phyloP scores from a whole-genome alignment of 2,888 invertebrate genomes.

The Acleris laterana region DNA sequence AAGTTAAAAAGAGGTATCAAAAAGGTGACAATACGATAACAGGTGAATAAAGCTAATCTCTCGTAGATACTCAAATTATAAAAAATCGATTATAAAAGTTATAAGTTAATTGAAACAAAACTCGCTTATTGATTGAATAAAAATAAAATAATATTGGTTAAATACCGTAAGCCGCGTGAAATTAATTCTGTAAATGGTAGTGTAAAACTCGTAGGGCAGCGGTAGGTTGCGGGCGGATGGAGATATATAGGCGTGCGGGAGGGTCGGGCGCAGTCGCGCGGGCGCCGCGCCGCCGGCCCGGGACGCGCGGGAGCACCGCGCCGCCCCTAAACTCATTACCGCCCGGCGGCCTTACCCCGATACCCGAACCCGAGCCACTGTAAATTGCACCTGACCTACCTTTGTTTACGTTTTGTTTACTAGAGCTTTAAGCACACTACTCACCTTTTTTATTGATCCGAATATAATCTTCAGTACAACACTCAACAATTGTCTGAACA shows the following conservation, averaged over 20 bases:
- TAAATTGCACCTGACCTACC: constrained; percentile 42
- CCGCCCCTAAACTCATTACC: constrained; percentile 68
- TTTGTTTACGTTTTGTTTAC: constrained; percentile 35
- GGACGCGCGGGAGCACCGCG: constrained; percentile 47
- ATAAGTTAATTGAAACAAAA: background rate
- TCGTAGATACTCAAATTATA: no score
- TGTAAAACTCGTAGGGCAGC: constrained; percentile 24
- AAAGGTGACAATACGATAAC: no score
- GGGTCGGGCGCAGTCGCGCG: constrained; percentile 43
- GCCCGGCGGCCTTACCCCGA: constrained; percentile 64
- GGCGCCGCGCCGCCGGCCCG: constrained; percentile 45
- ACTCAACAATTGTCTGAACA: constrained; percentile 31
- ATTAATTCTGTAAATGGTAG: constrained; percentile 5
- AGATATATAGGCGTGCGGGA: constrained; percentile 34
- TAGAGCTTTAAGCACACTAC: constrained; percentile 27
- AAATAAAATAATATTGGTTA: background rate
- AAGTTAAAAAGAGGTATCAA: no score
- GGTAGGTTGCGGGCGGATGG: constrained; percentile 11
- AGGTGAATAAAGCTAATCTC: no score
- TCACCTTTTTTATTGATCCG: constrained; percentile 29
- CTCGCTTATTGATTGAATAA: background rate
- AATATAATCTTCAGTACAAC: constrained; percentile 21
- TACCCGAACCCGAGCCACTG: constrained; percentile 56
- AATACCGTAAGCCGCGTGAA: constrained; percentile 1
- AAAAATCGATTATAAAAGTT: no score